Evolutionary conservation across 2,888 invertebrate genomes (phyloP).

Genomic region (Drepana falcataria): DNA sequence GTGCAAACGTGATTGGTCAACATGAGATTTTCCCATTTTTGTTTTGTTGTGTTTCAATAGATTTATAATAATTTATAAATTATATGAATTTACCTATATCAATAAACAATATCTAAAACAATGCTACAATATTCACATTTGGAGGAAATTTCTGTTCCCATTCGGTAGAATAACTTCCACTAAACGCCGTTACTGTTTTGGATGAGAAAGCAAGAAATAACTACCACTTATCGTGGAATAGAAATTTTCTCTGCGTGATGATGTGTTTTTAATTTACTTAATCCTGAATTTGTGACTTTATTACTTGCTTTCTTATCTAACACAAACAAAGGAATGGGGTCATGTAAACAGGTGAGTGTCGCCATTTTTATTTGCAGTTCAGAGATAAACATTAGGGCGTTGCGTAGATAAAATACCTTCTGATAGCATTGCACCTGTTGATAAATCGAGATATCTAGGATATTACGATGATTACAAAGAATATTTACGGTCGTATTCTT

Average conservation of each 20-base stretch:
- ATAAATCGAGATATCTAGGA: slow-evolving; percentile 24
- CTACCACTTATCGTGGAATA: slow-evolving; percentile 55
- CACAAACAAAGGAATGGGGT: slow-evolving; percentile 57
- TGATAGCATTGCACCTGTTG: slow-evolving; percentile 28
- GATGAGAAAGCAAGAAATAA: slow-evolving; percentile 72
- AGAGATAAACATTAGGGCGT: slow-evolving; percentile 38
- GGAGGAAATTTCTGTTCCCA: slow-evolving; percentile 78
- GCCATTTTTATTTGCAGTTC: slow-evolving; percentile 48
- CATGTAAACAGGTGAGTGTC: slow-evolving; percentile 57
- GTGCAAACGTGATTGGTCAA: slow-evolving; percentile 14
- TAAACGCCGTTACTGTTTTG: slow-evolving; percentile 25
- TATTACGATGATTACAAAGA: no score
- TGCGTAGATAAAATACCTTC: slow-evolving; percentile 13
- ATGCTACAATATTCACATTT: slow-evolving; percentile 41
- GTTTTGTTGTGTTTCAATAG: slow-evolving; percentile 39
- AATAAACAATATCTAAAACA: slow-evolving; percentile 23
- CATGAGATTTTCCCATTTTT: slow-evolving; percentile 55
- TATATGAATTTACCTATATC: slow-evolving; percentile 18
- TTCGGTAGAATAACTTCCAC: slow-evolving; percentile 60
- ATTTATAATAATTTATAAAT: slow-evolving; percentile 27
- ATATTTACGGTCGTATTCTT: no score
- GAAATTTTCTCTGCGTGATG: slow-evolving; percentile 75
- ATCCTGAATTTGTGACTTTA: slow-evolving; percentile 40
- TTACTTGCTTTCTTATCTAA: slow-evolving; percentile 77
- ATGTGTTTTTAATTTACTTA: slow-evolving; percentile 46